Base-by-base conservation (phyloP, 2,797 vertebrate genomes). In the Poeciliopsis turneri region DNA sequence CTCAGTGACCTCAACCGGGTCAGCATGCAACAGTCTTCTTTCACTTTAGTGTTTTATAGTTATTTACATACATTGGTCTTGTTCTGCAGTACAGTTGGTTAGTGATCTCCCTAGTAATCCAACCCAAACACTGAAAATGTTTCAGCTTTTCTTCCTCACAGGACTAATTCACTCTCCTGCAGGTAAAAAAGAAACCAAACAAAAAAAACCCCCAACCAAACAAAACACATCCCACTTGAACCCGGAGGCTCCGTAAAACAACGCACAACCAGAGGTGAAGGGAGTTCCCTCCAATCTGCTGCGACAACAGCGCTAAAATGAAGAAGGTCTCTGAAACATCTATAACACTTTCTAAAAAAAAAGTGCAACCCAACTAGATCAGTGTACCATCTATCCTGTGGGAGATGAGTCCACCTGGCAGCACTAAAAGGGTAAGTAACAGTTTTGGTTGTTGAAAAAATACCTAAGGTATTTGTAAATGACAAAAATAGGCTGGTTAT, bases 191-290 rank as follows among this genome's bases (percentile, higher is more conserved):
- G 0, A 0, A 53, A 53, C 49, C 20, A 20, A 49, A 49, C 15
- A 46, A 41, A 41, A 9, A 33, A 33, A 33, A 33, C 3, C 2
- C 9, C 41, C 9, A 2, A 51, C 36, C 36, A 39, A 39, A 51
- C 47, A 20, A 51, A 51, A 51, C 45, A 43, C 61, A 41, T 70
- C 74, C 49, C 45, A 39, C 74, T 33, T 75, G 46, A 75, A 77
- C 77, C 83, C 75, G 64, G 84, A 89, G 83, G 82, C 73, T 82
- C 74, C 36, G 59, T 79, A 78, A 84, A 79, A 83, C 86, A 88
- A 73, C 72, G 68, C 82, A 81, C 74, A 87, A 75, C 78, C 84
- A 78, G 70, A 73, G 83, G 76, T 75, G 71, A 25, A n/a, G 12
- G 43, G 71, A 81, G 64, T 73, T 41, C 64, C 74, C 68, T 61